phyloP scores from a whole-genome alignment of 2,113 vertebrate genomes.

The Corythornis madagascariensis region DNA sequence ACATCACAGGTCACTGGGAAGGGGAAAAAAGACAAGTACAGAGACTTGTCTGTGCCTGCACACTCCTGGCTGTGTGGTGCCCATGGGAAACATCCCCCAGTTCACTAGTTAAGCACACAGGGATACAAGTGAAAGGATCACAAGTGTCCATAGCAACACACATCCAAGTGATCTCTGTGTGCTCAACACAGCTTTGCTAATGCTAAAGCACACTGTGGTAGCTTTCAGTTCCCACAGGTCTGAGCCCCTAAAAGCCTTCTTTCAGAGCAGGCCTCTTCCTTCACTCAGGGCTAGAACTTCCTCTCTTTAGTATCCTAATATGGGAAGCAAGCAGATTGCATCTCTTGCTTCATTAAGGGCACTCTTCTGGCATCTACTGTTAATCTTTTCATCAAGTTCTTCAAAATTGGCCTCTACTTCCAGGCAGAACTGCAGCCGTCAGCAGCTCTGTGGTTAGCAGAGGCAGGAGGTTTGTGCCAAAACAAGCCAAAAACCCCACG shows the following conservation, averaged over 20 bases:
- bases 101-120: neutral
- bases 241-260: neutral
- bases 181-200: neutral
- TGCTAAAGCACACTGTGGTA: neutral
- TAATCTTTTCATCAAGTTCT: neutral
- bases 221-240: neutral
- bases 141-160: neutral
- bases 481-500: neutral
- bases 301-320: neutral
- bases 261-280: neutral
- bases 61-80: neutral
- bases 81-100: neutral
- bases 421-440: neutral
- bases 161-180: neutral
- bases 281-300: neutral
- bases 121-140: neutral
- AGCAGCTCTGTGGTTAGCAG: neutral
- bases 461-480: neutral
- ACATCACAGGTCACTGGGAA: neutral
- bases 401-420: neutral
- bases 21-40: fast-evolving
- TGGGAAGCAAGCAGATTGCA: neutral
- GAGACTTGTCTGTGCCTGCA: neutral
- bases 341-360: neutral
- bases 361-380: neutral